These are phyloP conservation scores for Dinoponera quadriceps DNA, from an alignment of 1,140 invertebrate species.

Conservation along the genomic window DNA sequence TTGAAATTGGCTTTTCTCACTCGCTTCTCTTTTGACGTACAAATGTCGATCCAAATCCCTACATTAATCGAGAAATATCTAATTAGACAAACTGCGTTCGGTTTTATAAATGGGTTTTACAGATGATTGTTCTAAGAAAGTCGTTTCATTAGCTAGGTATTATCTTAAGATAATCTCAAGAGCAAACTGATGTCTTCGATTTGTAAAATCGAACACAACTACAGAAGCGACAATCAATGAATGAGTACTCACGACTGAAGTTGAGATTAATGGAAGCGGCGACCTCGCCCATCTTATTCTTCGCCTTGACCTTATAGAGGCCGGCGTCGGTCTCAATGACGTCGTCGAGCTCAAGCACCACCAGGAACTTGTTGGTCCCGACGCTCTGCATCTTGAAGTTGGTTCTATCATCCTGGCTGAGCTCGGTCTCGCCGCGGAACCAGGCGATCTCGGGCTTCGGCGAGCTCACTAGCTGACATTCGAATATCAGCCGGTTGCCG, in stretches of 20 bases:
- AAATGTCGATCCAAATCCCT: too few species aligned
- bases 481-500: slow-evolving; percentile 97
- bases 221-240: not conserved
- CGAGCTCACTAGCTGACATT: slow-evolving; percentile 95
- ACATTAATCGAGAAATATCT: too few species aligned
- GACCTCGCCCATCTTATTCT: slow-evolving; percentile 99
- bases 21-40: too few species aligned
- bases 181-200: too few species aligned
- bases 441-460: slow-evolving; percentile 97
- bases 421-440: slow-evolving; percentile 94
- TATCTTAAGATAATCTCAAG: too few species aligned
- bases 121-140: too few species aligned
- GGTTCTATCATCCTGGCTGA: slow-evolving; percentile 93
- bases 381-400: slow-evolving; percentile 94
- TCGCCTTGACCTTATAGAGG: slow-evolving; percentile 98
- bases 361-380: slow-evolving; percentile 94
- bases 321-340: slow-evolving; percentile 98
- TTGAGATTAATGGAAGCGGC: slow-evolving; percentile 99
- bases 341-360: slow-evolving; percentile 96
- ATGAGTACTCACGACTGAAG: slow-evolving; percentile 96
- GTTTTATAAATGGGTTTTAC: too few species aligned
- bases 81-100: too few species aligned
- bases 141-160: too few species aligned
- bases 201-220: too few species aligned
- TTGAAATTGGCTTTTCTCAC: too few species aligned